These are phyloP conservation scores for Paguma larvata DNA, from an alignment of 2,797 vertebrate genomes.

Conservation along the genomic window DNA sequence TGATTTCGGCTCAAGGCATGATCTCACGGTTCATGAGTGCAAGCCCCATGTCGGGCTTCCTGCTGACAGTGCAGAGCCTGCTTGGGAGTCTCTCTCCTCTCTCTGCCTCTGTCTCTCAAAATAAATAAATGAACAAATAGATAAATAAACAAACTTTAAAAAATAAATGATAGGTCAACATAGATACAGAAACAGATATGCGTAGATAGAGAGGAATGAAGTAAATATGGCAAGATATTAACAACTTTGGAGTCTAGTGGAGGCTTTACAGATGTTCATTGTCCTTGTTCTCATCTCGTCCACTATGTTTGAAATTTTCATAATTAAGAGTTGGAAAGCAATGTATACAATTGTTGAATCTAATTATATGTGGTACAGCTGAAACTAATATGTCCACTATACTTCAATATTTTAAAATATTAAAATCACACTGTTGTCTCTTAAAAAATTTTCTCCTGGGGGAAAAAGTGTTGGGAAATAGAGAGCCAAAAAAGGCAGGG, in stretches of 20 bases:
- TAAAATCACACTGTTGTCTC: not conserved
- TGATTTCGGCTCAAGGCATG: too few species aligned
- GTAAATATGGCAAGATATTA: not conserved
- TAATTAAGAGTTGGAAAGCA: not conserved
- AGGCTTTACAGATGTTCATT: constrained; percentile 1
- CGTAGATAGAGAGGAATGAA: not conserved
- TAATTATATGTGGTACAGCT: not conserved
- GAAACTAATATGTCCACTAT: not conserved
- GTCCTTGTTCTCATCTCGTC: not conserved
- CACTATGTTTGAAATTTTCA: not conserved
- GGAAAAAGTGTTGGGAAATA: not conserved
- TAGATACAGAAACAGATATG: not conserved
- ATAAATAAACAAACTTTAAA: too few species aligned
- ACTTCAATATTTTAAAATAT: not conserved
- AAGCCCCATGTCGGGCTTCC: too few species aligned
- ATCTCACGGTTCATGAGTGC: too few species aligned
- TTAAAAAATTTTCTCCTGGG: not conserved
- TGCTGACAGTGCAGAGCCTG: too few species aligned
- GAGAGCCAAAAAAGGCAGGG: not conserved
- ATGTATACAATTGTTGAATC: not conserved
- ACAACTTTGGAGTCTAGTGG: not conserved
- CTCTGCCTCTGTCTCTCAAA: too few species aligned
- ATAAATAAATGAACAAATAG: too few species aligned
- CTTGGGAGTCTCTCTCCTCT: too few species aligned
- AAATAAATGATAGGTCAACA: not conserved